phyloP scores from a whole-genome alignment of 92 coral and sea anemone species.

The Epizoanthus rinbou region DNA sequence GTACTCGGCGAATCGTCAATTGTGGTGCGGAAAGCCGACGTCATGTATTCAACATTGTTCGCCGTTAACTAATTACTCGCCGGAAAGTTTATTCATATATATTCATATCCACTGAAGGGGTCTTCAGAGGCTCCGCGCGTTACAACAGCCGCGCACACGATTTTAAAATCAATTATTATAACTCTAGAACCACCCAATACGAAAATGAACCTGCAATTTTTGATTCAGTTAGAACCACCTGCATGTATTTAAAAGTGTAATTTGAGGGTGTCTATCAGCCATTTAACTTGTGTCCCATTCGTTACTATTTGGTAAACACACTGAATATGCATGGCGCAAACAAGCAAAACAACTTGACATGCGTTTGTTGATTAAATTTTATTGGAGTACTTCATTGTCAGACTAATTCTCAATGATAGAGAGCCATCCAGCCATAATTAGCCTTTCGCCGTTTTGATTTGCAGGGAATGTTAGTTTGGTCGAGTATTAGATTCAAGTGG shows the following conservation, averaged over 20 bases:
- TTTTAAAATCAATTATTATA: neutral
- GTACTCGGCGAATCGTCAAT: constrained; percentile 91
- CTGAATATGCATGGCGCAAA: constrained; percentile 58
- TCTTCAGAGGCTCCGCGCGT: neutral
- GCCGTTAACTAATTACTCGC: constrained; percentile 71
- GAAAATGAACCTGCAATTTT: constrained; percentile 36
- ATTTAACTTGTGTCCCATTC: constrained; percentile 59
- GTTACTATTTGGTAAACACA: constrained; percentile 71
- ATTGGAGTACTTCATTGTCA: constrained; percentile 79
- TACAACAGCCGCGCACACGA: constrained; percentile 16
- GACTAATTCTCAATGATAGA: constrained; percentile 70
- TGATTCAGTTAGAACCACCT: constrained; percentile 26
- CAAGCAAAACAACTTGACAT: constrained; percentile 76
- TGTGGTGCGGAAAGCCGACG: constrained; percentile 81
- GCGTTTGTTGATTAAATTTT: constrained; percentile 79
- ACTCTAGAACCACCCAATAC: constrained; percentile 20
- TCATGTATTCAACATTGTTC: constrained; percentile 57
- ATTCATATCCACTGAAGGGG: constrained; percentile 36
- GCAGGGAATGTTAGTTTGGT: constrained; percentile 53
- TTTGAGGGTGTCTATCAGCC: constrained; percentile 34
- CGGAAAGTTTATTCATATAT: constrained; percentile 57
- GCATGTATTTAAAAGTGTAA: constrained; percentile 3
- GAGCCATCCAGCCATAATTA: constrained; percentile 71
- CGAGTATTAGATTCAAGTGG: constrained; percentile 48
- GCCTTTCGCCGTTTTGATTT: constrained; percentile 69